Evolutionary conservation across 2,113 vertebrate species (phyloP).

Genomic region (Phoxinus phoxinus): DNA sequence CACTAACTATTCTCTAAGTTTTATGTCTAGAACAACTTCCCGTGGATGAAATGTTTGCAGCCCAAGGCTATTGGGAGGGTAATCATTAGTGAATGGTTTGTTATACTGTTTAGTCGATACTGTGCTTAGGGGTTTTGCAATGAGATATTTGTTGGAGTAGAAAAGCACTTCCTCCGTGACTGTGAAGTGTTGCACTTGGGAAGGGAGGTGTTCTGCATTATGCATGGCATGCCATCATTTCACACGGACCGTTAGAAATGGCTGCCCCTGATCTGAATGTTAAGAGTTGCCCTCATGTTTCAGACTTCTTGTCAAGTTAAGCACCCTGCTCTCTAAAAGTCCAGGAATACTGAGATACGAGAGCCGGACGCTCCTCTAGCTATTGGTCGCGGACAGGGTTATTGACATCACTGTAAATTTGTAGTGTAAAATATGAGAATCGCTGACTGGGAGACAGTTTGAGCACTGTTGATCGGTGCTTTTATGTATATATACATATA

Average conservation of each 20-base stretch:
- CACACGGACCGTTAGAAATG: constrained; percentile 89
- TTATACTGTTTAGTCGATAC: constrained; percentile 87
- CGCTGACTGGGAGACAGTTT: constrained; percentile 65
- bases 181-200: constrained; percentile 82
- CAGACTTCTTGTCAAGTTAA: constrained; percentile 87
- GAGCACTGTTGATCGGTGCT: constrained; percentile 97
- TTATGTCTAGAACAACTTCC: constrained; percentile 77
- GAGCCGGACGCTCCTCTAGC: constrained; percentile 56
- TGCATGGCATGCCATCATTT: constrained; percentile 95
- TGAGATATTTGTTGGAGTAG: constrained; percentile 84
- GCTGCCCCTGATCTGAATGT: constrained; percentile 97
- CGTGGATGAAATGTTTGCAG: constrained; percentile 84
- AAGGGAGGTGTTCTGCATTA: constrained; percentile 87
- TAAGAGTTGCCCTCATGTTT: constrained; percentile 97
- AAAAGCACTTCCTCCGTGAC: constrained; percentile 87
- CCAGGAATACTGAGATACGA: constrained; percentile 18
- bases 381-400: constrained; percentile 63
- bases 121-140: constrained; percentile 92
- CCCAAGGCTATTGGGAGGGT: constrained; percentile 79
- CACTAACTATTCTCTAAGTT: constrained; percentile 91
- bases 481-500: constrained; percentile 85
- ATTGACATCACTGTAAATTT: constrained; percentile 80
- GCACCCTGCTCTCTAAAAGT: constrained; percentile 60
- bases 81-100: constrained; percentile 82
- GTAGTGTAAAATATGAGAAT: constrained; percentile 75